phyloP scores from a whole-genome alignment of 2,113 vertebrate genomes.

The Megalops atlanticus region DNA sequence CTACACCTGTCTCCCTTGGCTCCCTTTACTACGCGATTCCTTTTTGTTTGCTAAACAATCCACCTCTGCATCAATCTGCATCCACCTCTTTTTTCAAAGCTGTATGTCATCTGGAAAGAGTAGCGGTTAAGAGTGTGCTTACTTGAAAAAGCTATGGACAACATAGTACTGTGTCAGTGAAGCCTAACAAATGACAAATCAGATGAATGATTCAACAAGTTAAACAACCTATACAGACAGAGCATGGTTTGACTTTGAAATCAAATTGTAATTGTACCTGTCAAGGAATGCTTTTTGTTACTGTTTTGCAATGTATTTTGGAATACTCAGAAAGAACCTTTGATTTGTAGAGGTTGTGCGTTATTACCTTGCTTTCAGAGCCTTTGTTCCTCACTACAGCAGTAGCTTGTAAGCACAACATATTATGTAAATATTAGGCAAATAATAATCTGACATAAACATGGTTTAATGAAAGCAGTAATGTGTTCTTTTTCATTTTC shows the following conservation, averaged over 20 bases:
- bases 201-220: neutral
- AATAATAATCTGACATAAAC: no score
- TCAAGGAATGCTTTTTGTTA: neutral
- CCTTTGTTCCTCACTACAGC: neutral
- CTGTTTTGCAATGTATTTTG: neutral
- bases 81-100: conserved; percentile 7
- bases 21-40: conserved; percentile 58
- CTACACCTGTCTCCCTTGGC: conserved; percentile 8
- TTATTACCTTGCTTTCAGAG: neutral
- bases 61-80: neutral
- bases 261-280: neutral
- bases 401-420: neutral
- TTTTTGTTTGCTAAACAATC: conserved; percentile 41
- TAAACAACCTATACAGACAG: neutral
- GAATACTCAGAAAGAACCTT: neutral
- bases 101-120: neutral
- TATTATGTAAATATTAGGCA: neutral
- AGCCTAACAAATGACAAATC: neutral
- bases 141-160: neutral
- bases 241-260: neutral
- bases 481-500: no score
- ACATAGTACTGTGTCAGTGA: neutral
- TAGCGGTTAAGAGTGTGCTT: neutral
- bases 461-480: no score
- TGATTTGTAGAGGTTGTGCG: neutral